Evolutionary conservation across 1,140 invertebrate genomes (phyloP).

Genomic region (Lordiphosa stackelbergi): DNA sequence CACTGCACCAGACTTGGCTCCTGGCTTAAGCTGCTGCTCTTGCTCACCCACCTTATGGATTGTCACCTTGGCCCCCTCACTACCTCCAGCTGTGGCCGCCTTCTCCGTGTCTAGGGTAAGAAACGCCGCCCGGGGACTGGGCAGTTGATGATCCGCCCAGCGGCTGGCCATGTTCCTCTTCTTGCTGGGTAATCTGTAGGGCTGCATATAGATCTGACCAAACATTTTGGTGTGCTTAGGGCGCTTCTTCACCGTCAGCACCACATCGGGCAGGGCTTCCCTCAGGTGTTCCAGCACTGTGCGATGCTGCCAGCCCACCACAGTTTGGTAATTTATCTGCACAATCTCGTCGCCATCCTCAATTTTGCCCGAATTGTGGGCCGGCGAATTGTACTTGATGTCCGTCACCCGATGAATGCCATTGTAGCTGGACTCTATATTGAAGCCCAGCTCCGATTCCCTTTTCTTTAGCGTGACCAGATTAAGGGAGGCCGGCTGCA

Average conservation of each 20-base stretch:
- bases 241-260: constrained; percentile 89
- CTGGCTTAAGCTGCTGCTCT: constrained; percentile 10
- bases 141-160: constrained; percentile 81
- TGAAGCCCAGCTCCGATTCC: constrained; percentile 88
- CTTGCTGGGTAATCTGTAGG: constrained; percentile 86
- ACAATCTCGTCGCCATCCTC: constrained; percentile 96
- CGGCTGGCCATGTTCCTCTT: constrained; percentile 82
- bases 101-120: constrained; percentile 81
- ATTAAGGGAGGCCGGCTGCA: constrained; percentile 92
- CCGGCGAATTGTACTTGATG: constrained; percentile 90
- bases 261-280: constrained; percentile 88
- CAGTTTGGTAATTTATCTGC: constrained; percentile 94
- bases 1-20: constrained; percentile 16
- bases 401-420: constrained; percentile 89
- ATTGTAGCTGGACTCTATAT: constrained; percentile 89
- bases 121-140: constrained; percentile 82
- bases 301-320: constrained; percentile 91
- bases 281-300: constrained; percentile 87
- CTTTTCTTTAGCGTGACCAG: constrained; percentile 91
- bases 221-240: constrained; percentile 90
- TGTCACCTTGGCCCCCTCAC: too few species aligned
- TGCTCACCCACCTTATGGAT: background rate
- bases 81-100: background rate
- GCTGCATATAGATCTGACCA: constrained; percentile 89
- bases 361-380: constrained; percentile 91